These are phyloP conservation scores for Rachycentron canadum DNA, from an alignment of 2,797 vertebrate genomes.

Conservation along the genomic window DNA sequence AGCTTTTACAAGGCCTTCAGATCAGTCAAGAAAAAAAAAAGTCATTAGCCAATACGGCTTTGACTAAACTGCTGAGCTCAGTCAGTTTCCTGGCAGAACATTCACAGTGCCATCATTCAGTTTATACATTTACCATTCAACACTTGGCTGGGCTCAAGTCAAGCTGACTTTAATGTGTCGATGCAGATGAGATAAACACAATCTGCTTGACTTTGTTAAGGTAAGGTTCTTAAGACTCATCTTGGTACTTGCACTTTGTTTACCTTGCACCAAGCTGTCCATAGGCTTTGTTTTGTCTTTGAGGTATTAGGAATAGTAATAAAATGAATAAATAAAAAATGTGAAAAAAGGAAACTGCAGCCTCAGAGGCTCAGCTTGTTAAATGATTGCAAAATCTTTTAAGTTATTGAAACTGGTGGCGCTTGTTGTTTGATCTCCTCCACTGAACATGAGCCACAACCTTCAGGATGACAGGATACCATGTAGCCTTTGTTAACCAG, in stretches of 20 bases:
- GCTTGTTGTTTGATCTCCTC: background rate
- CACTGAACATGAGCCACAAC: background rate
- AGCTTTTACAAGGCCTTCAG: slow-evolving; percentile 52
- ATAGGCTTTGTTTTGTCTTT: background rate
- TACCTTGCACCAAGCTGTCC: background rate
- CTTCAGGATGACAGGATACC: background rate
- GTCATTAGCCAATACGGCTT: slow-evolving; percentile 45
- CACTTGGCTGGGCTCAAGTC: slow-evolving; percentile 11
- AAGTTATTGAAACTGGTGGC: background rate
- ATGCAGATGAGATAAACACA: background rate
- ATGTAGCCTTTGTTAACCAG: background rate
- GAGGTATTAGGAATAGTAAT: background rate
- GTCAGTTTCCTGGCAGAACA: slow-evolving; percentile 46
- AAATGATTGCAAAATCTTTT: background rate
- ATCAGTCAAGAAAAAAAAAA: slow-evolving; percentile 28
- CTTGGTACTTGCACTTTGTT: too few species aligned
- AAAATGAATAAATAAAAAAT: too few species aligned
- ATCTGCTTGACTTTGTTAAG: background rate
- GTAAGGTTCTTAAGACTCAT: too few species aligned
- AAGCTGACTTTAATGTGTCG: background rate
- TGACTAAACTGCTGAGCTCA: slow-evolving; percentile 43
- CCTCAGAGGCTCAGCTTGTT: background rate
- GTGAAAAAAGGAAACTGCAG: background rate
- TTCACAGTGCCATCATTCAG: slow-evolving; percentile 11
- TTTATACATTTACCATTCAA: slow-evolving; percentile 35